A percentile compares a stretch with the other conserved stretches of the same genome.
These are phyloP conservation scores for Hestina assimilis DNA, from an alignment of 1,140 invertebrate genomes.

Conservation along the genomic window DNA sequence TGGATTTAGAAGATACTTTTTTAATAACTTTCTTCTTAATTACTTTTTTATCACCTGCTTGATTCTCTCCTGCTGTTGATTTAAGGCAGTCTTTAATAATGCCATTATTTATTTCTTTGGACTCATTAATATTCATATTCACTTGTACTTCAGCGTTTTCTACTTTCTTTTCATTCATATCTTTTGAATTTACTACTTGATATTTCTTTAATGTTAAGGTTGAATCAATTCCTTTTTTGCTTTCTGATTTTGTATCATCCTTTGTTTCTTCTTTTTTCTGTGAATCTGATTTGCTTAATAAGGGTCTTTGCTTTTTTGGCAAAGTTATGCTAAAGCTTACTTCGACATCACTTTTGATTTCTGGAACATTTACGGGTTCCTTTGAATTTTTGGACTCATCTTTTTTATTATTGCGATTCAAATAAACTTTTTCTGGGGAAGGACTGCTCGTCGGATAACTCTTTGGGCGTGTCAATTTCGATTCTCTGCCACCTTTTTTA, in stretches of 20 bases:
- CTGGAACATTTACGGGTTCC: slow-evolving; percentile 30
- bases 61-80: slow-evolving; percentile 46
- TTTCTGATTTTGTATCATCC: slow-evolving; percentile 40
- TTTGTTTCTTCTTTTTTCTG: slow-evolving; percentile 28
- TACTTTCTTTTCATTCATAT: slow-evolving; percentile 30
- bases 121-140: slow-evolving; percentile 22
- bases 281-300: slow-evolving; percentile 32
- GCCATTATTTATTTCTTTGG: slow-evolving; percentile 17
- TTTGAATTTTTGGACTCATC: slow-evolving; percentile 42
- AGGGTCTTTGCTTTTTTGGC: slow-evolving; percentile 56
- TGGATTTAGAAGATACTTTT: slow-evolving; percentile 68
- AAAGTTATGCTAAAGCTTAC: slow-evolving; percentile 76
- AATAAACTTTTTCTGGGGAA: slow-evolving; percentile 67
- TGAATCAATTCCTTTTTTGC: slow-evolving; percentile 47
- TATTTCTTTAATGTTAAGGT: slow-evolving; percentile 71
- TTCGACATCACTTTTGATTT: slow-evolving; percentile 65
- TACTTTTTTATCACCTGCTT: slow-evolving; percentile 58
- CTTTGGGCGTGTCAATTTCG: slow-evolving; percentile 81
- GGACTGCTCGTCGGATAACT: slow-evolving; percentile 78
- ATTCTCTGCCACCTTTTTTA: slow-evolving; percentile 62
- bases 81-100: slow-evolving; percentile 40
- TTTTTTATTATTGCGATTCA: slow-evolving; percentile 47
- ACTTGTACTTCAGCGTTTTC: slow-evolving; percentile 20
- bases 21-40: slow-evolving; percentile 78
- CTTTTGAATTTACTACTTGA: slow-evolving; percentile 49